phyloP scores from a whole-genome alignment of 2,113 vertebrate species.

The Triplophysa tibetana region DNA sequence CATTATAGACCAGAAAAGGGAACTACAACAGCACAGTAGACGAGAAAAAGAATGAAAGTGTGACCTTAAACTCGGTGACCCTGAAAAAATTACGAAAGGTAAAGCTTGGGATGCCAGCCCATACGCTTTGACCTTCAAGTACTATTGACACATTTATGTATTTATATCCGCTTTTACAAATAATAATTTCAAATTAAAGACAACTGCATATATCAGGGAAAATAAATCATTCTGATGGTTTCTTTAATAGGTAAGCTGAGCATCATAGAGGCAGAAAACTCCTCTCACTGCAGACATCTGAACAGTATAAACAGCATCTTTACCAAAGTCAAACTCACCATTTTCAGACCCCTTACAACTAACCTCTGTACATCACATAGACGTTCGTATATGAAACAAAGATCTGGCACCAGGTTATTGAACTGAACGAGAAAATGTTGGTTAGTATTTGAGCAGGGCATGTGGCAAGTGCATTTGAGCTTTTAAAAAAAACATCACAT shows the following conservation, averaged over 20 bases:
- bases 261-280: neutral
- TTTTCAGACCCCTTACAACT: neutral
- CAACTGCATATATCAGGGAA: neutral
- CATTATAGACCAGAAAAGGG: neutral
- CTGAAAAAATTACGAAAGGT: neutral
- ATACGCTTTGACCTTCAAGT: conserved; percentile 2
- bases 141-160: neutral
- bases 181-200: neutral
- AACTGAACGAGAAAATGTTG: neutral
- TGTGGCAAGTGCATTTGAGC: neutral
- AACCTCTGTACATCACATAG: neutral
- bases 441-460: neutral
- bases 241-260: neutral
- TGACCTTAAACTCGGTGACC: conserved; percentile 13
- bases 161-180: neutral
- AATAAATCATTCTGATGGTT: neutral
- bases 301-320: neutral
- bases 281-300: neutral
- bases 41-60: neutral
- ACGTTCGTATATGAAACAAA: no score
- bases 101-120: neutral
- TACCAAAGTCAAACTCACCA: no score
- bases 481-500: neutral
- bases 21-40: no score
- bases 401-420: neutral